Evolutionary conservation across 1,140 invertebrate genomes (phyloP), one percentile per base, ranked within the genome.

Genomic region (Coelopa frigida): DNA sequence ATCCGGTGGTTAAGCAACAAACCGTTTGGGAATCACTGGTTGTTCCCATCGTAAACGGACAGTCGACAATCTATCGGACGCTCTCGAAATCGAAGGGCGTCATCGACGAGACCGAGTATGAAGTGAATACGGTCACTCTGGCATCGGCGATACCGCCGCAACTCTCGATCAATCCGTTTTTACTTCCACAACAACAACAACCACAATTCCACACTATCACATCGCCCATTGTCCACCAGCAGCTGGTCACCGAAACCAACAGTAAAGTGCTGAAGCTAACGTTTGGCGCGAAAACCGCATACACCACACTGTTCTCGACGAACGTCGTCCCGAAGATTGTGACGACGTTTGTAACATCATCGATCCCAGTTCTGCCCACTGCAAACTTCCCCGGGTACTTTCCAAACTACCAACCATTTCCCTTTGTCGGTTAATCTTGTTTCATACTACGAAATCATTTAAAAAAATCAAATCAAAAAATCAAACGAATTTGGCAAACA

Each of bases 221-320:
- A n/a, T 84, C 85, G 0, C 86, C 87, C 0, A 73, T 90, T 12
- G 75, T 89, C 1, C 78, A 86, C 33, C 85, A 86, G 54, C 89
- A 86, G 0, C 71, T 87, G 52, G 77, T 89, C 5, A 89, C 85
- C 2, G 75, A 83, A 40, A 90, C 88, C 0, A 81, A 87, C 24
- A 87, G 85, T 36, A 85, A 87, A 68, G 74, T 91, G 15, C 68
- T 92, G 15, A 89, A 90, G 61, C 70, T 93, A 11, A 90, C 87
- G 2, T 92, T 93, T 61, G 87, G 88, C 5, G 89, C 89, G 17
- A 87, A 88, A 58, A 90, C 89, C 0, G 85, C 88, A 0, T 87
- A 85, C 57, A 92, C 89, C 1, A 91, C 87, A 1, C 70, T 92
- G 20, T 91, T 82, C 58, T 87, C 85, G 0, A 90, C 87, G n/a